These are phyloP conservation scores for Danio choprae DNA, from an alignment of 2,797 vertebrate genomes.

Conservation along the genomic window DNA sequence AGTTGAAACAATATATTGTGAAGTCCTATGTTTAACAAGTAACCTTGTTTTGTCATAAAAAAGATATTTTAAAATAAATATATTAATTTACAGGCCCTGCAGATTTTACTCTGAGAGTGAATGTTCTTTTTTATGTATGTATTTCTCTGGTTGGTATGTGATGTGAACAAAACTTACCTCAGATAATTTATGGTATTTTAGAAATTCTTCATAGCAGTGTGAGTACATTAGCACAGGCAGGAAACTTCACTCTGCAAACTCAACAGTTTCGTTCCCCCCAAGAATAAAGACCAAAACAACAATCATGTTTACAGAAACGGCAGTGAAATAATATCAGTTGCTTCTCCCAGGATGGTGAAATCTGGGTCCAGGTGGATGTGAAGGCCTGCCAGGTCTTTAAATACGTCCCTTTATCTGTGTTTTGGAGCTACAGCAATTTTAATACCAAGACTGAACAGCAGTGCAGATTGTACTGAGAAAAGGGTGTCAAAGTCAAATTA, in stretches of 20 bases:
- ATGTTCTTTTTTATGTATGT: too few relatives aligned
- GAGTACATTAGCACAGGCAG: not conserved
- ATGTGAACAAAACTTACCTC: too few relatives aligned
- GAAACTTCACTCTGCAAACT: not conserved
- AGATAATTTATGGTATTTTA: too few relatives aligned
- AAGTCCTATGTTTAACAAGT: too few relatives aligned
- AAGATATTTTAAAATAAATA: too few relatives aligned
- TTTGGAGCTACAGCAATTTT: not conserved
- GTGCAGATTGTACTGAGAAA: not conserved
- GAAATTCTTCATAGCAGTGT: not conserved
- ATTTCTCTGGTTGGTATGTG: too few relatives aligned
- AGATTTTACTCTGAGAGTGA: too few relatives aligned
- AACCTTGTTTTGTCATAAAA: too few relatives aligned
- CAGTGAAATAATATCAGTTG: slow-evolving; percentile 24
- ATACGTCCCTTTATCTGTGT: slow-evolving; percentile 14
- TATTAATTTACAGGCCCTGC: too few relatives aligned
- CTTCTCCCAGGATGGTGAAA: not conserved
- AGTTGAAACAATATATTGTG: too few relatives aligned
- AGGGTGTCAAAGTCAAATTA: not conserved
- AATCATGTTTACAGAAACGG: slow-evolving; percentile 44
- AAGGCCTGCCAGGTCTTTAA: slow-evolving; percentile 25
- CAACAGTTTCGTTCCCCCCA: not conserved
- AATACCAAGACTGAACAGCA: not conserved
- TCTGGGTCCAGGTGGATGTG: slow-evolving; percentile 15
- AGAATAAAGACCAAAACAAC: slow-evolving; percentile 1